Conservation (phyloP, 2,113 vertebrate genomes). For the Jaculus jaculus region DNA sequence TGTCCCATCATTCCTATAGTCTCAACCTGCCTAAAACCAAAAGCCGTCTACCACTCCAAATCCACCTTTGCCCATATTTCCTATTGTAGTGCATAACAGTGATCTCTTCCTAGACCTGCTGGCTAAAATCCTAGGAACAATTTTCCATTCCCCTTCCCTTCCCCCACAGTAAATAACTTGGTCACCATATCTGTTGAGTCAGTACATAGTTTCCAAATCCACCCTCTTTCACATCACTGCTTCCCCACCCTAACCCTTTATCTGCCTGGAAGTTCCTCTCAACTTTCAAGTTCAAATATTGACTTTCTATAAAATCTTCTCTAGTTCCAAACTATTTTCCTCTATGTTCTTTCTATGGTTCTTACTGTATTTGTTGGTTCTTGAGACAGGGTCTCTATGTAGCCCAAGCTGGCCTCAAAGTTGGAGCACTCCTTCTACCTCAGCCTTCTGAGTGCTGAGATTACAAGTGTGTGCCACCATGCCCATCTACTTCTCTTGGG, state of each 20-base stretch:
- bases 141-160: slow-evolving; percentile 37
- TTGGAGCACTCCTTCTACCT: not conserved
- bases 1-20: not conserved
- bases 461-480: not conserved
- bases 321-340: not conserved
- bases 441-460: not conserved
- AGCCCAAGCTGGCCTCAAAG: not conserved
- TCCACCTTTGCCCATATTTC: not conserved
- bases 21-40: not conserved
- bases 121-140: not conserved
- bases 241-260: not conserved
- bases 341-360: not conserved
- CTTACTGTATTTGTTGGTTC: not conserved
- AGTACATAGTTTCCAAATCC: slow-evolving; percentile 23
- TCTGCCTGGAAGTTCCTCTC: slow-evolving; percentile 25
- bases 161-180: not conserved
- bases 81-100: not conserved
- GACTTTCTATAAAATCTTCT: not conserved
- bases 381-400: not conserved
- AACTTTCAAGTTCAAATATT: not conserved
- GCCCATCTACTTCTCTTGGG: not conserved
- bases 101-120: not conserved
- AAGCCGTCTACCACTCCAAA: slow-evolving; percentile 28
- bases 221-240: not conserved
- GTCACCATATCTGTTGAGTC: slow-evolving; percentile 53